Evolutionary conservation across 1,140 invertebrate species (phyloP).

Genomic region (Megalonaias nervosa): DNA sequence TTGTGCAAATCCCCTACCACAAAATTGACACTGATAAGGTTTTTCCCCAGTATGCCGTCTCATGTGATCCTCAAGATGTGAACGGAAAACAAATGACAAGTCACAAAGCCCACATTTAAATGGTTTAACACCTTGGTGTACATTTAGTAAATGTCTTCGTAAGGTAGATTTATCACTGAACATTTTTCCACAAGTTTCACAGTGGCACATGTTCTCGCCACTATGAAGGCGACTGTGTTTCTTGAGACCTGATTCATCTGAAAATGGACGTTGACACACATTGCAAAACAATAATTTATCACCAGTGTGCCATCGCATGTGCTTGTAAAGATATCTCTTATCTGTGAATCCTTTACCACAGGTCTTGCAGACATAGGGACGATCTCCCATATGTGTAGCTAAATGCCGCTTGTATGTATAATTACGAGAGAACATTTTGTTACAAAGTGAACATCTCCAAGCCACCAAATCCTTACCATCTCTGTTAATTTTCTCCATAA

Average conservation of each 20-base stretch:
- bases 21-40: slow-evolving; percentile 2
- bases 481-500: too few species aligned
- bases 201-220: background rate
- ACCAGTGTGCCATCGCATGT: background rate
- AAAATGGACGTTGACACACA: background rate
- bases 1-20: slow-evolving; percentile 1
- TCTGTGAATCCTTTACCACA: slow-evolving; percentile 6
- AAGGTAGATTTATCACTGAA: slow-evolving; percentile 1
- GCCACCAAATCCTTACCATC: background rate
- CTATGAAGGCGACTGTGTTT: slow-evolving; percentile 5
- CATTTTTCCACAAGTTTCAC: slow-evolving; percentile 7
- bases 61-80: slow-evolving; percentile 4
- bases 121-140: slow-evolving; percentile 6
- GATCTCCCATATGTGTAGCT: slow-evolving; percentile 1
- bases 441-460: background rate
- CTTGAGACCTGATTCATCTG: background rate
- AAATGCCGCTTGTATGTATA: slow-evolving; percentile 4
- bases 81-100: background rate
- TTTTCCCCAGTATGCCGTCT: slow-evolving; percentile 4
- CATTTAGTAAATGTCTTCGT: background rate
- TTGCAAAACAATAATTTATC: slow-evolving; percentile 2
- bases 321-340: background rate
- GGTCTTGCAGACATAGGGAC: background rate
- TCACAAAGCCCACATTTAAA: slow-evolving; percentile 5
- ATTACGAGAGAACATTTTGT: slow-evolving; percentile 2